Evolutionary conservation across 2,888 invertebrate genomes (phyloP), one percentile per base, ranked within the genome.

Genomic region (Junonia oenone): DNA sequence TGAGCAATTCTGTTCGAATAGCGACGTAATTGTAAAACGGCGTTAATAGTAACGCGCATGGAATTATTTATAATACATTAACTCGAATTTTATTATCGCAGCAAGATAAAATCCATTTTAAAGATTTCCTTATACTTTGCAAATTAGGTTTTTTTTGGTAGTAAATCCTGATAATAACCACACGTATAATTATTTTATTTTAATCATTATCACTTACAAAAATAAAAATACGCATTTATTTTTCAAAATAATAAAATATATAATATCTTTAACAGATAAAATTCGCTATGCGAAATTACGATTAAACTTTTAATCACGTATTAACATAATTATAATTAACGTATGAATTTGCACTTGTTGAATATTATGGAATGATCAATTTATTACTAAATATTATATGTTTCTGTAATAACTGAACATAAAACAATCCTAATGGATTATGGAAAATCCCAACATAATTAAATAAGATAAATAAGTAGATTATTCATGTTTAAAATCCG

Each of bases 361-460:
- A 33, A 26, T 51, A 51, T 26, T 26, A 11, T 45, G 26, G 33
- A n/a, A 5, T 8, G 26, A 45, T 51, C n/a, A 26, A 26, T 26
- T 31, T 33, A 51, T 26, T 51, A 27, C 1, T 17, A 9, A 15
- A 11, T 17, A 19, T 19, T 19, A 40, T 2, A 38, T 14, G 35
- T 35, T 35, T 35, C 4, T 37, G 6, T 15, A 37, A 37, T 40
- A 11, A 40, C 11, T 11, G 11, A 17, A 40, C 19, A n/a, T 19
- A n/a, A 40, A 19, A 19, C 38, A 40, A 45, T 52, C 9, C 45
- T 0, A 13, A 17, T 27, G 33, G 51, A 35, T 51, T 37, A 38
- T 11, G 51, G 56, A 56, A 55, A 58, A 52, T 49, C 45, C 56
- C 48, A 31, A 8, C 29, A 48, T 45, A 47, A 33, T 33, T 48